Base-by-base conservation (phyloP, 2,888 invertebrate species). In the Baronia brevicornis region DNA sequence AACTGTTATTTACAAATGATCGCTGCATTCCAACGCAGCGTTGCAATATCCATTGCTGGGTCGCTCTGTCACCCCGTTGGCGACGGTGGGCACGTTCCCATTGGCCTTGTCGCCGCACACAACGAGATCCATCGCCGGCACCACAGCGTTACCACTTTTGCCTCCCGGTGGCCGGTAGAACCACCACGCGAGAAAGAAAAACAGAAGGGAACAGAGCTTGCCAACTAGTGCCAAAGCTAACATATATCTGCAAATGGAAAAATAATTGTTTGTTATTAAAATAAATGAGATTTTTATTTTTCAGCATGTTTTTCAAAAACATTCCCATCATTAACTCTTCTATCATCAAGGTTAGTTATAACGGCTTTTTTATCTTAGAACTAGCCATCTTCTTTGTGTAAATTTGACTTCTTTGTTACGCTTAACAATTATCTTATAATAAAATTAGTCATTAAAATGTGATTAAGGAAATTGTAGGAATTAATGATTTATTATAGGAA, bases 171-270 rank as follows among this genome's bases (percentile, higher is more conserved):
- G 89, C 29, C 89, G 87, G 71, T 93, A 92, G 59, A 88, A 89
- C 87, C 90, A 88, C 90, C 91, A 90, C 28, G 93, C 91, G 19
- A 90, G 73, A 68, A 90, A 87, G 74, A 92, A 92, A 75, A 91
- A 92, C 0, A 91, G 53, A 0, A 90, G 68, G 0, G 93, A 91
- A 29, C 90, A 86, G 3, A 88, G 73, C 68, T 93, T 93, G 6
- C 91, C 91, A 14, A 89, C 84, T 33, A 93, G 66, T 1, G 91
- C 91, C 29, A 94, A 67, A 0, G 89, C 89, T 51, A 93, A 75
- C 88, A 94, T 90, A 57, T 90, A 91, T 51, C 91, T 91, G 75
- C 2, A 70, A 73, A 3, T 11, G 7, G 20, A n/a, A 11, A 5
- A 15, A 9, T 19, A n/a, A n/a, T n/a, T n/a, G n/a, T n/a, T n/a